Evolutionary conservation across 1,140 invertebrate genomes (phyloP), one percentile per base, ranked within the genome.

Genomic region (Scaptomyza pallida): DNA sequence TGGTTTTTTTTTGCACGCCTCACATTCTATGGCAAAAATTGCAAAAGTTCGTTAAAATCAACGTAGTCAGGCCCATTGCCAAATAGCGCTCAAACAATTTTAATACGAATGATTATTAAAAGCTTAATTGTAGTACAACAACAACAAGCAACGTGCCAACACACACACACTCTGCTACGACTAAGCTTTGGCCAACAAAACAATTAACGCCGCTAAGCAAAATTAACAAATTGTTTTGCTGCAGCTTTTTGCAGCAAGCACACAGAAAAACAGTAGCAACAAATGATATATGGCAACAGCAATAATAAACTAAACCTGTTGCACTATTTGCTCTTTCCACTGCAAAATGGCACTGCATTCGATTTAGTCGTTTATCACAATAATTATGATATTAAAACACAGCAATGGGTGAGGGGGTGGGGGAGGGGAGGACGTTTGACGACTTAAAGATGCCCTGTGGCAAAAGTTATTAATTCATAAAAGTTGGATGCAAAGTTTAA

Each of bases 71-170:
- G n/a, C 63, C 68, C 68, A 70, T 82, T 82, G 78, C 78, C 78
- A 81, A 81, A 81, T 55, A 5, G 48, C 60, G 78, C 59, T 73
- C 60, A 77, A 64, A 64, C 73, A 62, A 73, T 81, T 81, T 81
- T 81, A 57, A 62, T 72, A 52, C 74, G 65, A 81, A 81, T 82
- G 48, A 73, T 81, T 81, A 81, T 81, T 81, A 81, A 81, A 81
- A 50, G 73, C 78, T 81, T 82, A 81, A 81, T 81, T 81, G 78
- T 74, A 62, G 45, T 72, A 60, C 65, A 54, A 57, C 55, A 51
- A 15, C 41, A 26, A 5, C 48, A 17, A 40, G 37, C 56, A 48
- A 50, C 30, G 35, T 47, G 21, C 74, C 47, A 54, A 23, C 55
- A 59, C 17, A 35, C 16, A 30, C 26, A 30, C 5, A 30, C 26